A percentile compares a stretch with the other conserved stretches of the same genome.
These are phyloP conservation scores for Drosophila kuntzei DNA, from an alignment of 2,888 invertebrate genomes.

Conservation along the genomic window DNA sequence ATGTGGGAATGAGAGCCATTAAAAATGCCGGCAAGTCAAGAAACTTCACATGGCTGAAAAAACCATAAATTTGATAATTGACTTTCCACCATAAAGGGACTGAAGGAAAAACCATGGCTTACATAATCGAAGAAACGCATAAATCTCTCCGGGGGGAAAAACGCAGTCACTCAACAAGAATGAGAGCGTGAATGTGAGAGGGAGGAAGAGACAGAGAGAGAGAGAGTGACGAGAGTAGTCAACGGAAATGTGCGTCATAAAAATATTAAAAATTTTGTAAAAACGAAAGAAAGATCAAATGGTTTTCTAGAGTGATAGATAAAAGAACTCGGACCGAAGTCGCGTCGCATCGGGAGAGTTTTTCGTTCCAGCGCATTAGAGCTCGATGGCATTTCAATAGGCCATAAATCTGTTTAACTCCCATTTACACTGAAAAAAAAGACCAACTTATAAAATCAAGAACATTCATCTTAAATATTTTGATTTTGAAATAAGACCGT, in stretches of 20 bases:
- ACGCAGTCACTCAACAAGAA: slow-evolving; percentile 58
- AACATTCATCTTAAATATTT: no score
- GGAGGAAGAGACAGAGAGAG: slow-evolving; percentile 1
- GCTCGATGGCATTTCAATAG: slow-evolving; percentile 64
- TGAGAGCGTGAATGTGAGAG: slow-evolving; percentile 24
- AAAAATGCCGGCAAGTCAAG: slow-evolving; percentile 50
- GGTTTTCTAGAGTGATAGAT: slow-evolving; percentile 43
- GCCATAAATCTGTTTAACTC: slow-evolving; percentile 68
- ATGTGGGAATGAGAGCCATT: slow-evolving; percentile 59
- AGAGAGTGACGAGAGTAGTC: slow-evolving; percentile 20
- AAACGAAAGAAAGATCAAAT: slow-evolving; percentile 37
- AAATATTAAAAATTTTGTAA: slow-evolving; percentile 73
- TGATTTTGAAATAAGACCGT: no score
- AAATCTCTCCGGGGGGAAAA: slow-evolving; percentile 65
- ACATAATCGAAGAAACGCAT: slow-evolving; percentile 78
- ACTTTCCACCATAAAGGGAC: slow-evolving; percentile 61
- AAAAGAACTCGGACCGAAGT: slow-evolving; percentile 34
- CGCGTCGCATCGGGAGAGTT: slow-evolving; percentile 22
- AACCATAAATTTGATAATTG: slow-evolving; percentile 82
- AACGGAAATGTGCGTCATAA: slow-evolving; percentile 79
- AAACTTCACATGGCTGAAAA: slow-evolving; percentile 59
- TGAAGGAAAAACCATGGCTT: slow-evolving; percentile 59
- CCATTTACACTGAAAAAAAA: no score
- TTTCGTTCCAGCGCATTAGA: slow-evolving; percentile 70
- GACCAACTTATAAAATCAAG: no score